Percentiles rank a stretch among this genome's conserved stretches.
phyloP scores from a whole-genome alignment of 1,140 invertebrate species.

The Apis dorsata region DNA sequence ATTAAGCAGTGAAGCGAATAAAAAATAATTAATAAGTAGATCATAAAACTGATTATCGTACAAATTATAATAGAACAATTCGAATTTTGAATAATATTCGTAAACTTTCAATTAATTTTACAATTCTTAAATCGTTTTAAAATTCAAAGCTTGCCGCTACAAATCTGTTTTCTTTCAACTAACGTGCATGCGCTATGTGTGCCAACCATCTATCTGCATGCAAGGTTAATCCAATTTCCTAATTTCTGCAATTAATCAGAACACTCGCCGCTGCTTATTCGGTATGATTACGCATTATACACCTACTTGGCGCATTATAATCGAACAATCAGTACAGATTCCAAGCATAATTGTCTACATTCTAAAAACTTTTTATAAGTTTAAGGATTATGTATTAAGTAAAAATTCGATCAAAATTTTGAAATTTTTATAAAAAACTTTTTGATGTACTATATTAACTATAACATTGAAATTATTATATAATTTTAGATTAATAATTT shows the following conservation, averaged over 20 bases:
- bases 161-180: background rate
- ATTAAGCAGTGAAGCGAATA: background rate
- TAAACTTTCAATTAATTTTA: background rate
- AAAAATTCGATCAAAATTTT: no score
- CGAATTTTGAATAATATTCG: background rate
- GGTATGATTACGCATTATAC: background rate
- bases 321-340: slow-evolving; percentile 7
- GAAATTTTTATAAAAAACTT: no score
- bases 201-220: slow-evolving; percentile 30
- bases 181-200: background rate
- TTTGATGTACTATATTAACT: no score
- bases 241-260: slow-evolving; percentile 68
- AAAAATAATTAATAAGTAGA: background rate
- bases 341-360: background rate
- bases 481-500: no score
- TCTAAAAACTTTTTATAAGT: no score
- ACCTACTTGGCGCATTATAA: slow-evolving; percentile 3
- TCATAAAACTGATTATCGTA: background rate
- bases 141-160: background rate
- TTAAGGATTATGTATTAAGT: no score
- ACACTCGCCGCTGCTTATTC: background rate
- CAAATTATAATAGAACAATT: background rate
- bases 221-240: slow-evolving; percentile 70
- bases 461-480: no score
- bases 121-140: background rate